Conservation (phyloP, 2,113 vertebrate genomes). For the Dasyprocta punctata region DNA sequence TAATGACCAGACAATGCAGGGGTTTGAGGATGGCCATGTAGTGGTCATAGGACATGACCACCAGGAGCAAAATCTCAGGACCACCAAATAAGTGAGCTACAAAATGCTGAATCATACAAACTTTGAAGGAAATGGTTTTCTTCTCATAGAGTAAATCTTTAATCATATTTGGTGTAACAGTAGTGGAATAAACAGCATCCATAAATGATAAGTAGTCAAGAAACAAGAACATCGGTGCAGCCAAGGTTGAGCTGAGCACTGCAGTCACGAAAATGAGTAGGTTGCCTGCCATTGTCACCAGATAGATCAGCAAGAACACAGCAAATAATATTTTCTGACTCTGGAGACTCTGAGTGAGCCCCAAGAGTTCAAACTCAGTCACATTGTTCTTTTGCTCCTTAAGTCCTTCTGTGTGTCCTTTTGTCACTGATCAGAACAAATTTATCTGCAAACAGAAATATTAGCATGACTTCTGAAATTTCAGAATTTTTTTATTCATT, state of each 20-base stretch:
- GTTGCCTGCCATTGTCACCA: background rate
- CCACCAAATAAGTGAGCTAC: background rate
- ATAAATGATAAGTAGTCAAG: constrained; percentile 66
- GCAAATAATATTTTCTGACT: background rate
- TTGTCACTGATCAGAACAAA: background rate
- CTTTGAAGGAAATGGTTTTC: constrained; percentile 48
- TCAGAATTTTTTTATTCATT: background rate
- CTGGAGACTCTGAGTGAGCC: background rate
- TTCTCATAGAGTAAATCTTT: constrained; percentile 51
- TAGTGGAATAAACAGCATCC: constrained; percentile 65
- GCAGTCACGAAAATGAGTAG: constrained; percentile 61
- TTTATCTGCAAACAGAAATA: background rate
- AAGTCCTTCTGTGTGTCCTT: background rate
- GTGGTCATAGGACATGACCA: no score
- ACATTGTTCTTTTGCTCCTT: background rate
- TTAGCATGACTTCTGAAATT: no score
- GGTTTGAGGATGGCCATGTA: no score
- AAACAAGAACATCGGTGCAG: constrained; percentile 68
- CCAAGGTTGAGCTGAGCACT: constrained; percentile 15
- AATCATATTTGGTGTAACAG: constrained; percentile 63
- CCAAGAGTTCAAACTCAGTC: background rate
- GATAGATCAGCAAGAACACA: background rate
- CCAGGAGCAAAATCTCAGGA: background rate
- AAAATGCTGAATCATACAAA: background rate
- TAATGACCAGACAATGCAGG: no score